Conservation (phyloP, 2,797 vertebrate genomes). For the Sus cebifrons region DNA sequence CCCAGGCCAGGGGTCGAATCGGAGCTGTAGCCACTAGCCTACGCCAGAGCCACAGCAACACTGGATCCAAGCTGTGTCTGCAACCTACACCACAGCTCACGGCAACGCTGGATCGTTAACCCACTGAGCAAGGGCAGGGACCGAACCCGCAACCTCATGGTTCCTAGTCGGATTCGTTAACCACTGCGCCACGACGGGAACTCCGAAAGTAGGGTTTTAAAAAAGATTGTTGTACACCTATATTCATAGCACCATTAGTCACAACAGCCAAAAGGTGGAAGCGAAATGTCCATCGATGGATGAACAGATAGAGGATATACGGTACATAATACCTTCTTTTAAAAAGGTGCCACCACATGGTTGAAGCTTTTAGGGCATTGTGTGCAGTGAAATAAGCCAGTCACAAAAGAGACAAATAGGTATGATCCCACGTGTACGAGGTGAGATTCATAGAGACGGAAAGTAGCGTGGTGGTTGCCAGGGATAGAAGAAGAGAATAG, state of each 20-base stretch:
- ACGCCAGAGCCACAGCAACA: too few relatives aligned
- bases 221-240: not conserved
- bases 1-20: too few relatives aligned
- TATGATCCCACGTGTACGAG: not conserved
- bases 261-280: not conserved
- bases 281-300: not conserved
- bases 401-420: not conserved
- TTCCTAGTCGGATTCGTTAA: too few relatives aligned
- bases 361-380: not conserved
- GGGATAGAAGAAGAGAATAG: not conserved
- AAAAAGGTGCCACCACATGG: not conserved
- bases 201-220: not conserved
- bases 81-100: too few relatives aligned
- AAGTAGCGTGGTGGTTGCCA: not conserved
- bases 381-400: not conserved
- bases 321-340: not conserved
- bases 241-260: not conserved
- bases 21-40: too few relatives aligned
- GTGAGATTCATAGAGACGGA: not conserved
- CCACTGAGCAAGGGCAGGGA: too few relatives aligned
- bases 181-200: too few relatives aligned
- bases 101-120: too few relatives aligned
- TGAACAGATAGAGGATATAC: not conserved
- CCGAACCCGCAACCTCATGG: too few relatives aligned
- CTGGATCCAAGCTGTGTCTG: too few relatives aligned